phyloP scores from a whole-genome alignment of 1,140 invertebrate genomes.

The Semibalanus balanoides region DNA sequence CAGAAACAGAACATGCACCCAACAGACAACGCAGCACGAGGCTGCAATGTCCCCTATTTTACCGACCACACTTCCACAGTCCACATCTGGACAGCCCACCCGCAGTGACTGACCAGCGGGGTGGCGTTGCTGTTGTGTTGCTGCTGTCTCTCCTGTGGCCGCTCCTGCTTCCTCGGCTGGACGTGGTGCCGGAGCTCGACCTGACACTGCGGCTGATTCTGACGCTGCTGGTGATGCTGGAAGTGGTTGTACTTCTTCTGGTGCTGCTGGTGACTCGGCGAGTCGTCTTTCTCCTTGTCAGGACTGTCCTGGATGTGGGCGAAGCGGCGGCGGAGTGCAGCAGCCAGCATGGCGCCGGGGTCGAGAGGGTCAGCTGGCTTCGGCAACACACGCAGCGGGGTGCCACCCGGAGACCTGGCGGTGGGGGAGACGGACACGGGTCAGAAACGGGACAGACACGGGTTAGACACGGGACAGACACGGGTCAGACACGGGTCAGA shows the following conservation, averaged over 20 bases:
- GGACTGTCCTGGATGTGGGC: constrained; percentile 17
- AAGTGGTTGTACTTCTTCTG: too few relatives aligned
- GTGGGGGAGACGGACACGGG: too few relatives aligned
- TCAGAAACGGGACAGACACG: too few relatives aligned
- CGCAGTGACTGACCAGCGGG: neutral
- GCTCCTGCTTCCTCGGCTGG: too few relatives aligned
- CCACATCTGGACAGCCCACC: too few relatives aligned
- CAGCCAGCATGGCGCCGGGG: constrained; percentile 16
- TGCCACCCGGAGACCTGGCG: constrained; percentile 17
- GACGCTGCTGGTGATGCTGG: neutral
- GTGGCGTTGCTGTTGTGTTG: neutral
- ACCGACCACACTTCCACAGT: too few relatives aligned
- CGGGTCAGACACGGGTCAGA: neutral
- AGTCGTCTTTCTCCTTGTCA: constrained; percentile 12
- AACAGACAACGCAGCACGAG: too few relatives aligned
- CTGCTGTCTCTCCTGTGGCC: too few relatives aligned
- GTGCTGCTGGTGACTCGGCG: neutral
- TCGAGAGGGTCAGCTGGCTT: constrained; percentile 12
- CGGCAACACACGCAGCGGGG: constrained; percentile 14
- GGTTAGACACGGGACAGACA: too few relatives aligned
- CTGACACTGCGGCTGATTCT: neutral
- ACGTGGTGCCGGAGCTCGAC: neutral
- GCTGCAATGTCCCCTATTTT: too few relatives aligned
- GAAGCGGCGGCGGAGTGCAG: constrained; percentile 18
- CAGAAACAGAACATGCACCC: too few relatives aligned